phyloP scores from a whole-genome alignment of 2,888 invertebrate species.

The Hirtodrosophila alboralis region DNA sequence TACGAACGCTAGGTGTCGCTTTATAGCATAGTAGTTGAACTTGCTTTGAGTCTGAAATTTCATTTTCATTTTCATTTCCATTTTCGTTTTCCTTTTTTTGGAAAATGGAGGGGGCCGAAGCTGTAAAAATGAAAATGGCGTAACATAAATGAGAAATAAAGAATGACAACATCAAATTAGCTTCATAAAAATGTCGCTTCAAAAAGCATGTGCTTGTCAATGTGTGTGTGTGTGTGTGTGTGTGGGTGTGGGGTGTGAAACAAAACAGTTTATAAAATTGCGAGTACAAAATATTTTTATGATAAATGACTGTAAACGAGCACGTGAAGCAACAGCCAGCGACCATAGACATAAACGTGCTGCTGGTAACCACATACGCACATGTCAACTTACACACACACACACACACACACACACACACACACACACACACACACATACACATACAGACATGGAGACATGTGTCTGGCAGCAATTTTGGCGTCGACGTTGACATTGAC shows the following conservation, averaged over 20 bases:
- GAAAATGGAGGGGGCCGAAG: background rate
- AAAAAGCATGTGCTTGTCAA: conserved; percentile 9
- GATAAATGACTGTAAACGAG: conserved; percentile 79
- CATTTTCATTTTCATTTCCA: conserved; percentile 33
- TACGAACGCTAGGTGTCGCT: conserved; percentile 62
- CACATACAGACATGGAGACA: conserved; percentile 22
- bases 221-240: conserved; percentile 1
- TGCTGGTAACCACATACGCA: conserved; percentile 74
- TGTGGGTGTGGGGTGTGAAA: conserved; percentile 55
- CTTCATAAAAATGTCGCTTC: conserved; percentile 73
- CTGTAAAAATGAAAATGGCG: conserved; percentile 72
- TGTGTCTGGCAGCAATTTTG: conserved; percentile 66
- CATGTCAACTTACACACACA: conserved; percentile 54
- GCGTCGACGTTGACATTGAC: conserved; percentile 75
- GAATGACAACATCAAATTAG: conserved; percentile 78
- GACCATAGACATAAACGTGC: conserved; percentile 73
- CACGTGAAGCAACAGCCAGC: conserved; percentile 67
- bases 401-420: conserved; percentile 13
- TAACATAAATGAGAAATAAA: conserved; percentile 75
- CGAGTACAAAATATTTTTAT: conserved; percentile 76
- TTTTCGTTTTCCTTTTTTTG: conserved; percentile 32
- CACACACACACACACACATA: conserved; percentile 13
- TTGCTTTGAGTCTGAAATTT: conserved; percentile 29
- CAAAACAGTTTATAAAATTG: conserved; percentile 77
- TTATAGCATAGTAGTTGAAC: conserved; percentile 50